Conservation (phyloP, 2,113 vertebrate genomes). For the Origma solitaria region DNA sequence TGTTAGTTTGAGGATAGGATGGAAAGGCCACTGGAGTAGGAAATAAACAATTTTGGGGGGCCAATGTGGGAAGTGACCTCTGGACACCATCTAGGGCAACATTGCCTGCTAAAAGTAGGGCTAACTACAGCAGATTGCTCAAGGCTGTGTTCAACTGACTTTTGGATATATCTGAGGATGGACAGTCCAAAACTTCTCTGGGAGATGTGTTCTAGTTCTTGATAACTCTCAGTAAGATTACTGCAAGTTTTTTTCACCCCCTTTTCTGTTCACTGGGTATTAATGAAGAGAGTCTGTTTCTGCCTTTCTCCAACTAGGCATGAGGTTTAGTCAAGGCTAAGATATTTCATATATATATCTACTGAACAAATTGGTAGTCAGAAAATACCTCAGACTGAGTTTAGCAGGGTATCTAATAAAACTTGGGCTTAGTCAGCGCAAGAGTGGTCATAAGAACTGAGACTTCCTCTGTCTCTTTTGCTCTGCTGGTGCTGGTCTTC, state of each 20-base stretch:
- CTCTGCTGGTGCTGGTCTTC: background rate
- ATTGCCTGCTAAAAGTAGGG: background rate
- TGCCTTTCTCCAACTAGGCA: background rate
- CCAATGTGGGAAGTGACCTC: background rate
- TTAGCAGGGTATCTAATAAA: background rate
- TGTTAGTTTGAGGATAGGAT: background rate
- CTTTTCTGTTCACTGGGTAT: background rate
- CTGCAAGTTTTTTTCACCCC: rapidly evolving
- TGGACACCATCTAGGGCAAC: background rate
- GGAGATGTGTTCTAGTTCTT: background rate
- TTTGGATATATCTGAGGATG: background rate
- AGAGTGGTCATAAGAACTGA: background rate
- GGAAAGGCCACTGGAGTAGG: background rate
- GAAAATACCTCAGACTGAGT: background rate
- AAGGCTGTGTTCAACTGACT: background rate
- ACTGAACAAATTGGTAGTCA: background rate
- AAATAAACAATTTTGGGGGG: background rate
- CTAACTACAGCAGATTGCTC: background rate
- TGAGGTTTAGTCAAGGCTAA: background rate
- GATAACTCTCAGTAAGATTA: background rate
- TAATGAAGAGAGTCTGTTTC: background rate
- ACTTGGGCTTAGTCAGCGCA: background rate
- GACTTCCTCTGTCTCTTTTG: background rate
- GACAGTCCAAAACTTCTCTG: background rate
- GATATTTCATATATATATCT: background rate